Evolutionary conservation across 2,797 vertebrate species (phyloP).

Genomic region (Ceryle rudis): DNA sequence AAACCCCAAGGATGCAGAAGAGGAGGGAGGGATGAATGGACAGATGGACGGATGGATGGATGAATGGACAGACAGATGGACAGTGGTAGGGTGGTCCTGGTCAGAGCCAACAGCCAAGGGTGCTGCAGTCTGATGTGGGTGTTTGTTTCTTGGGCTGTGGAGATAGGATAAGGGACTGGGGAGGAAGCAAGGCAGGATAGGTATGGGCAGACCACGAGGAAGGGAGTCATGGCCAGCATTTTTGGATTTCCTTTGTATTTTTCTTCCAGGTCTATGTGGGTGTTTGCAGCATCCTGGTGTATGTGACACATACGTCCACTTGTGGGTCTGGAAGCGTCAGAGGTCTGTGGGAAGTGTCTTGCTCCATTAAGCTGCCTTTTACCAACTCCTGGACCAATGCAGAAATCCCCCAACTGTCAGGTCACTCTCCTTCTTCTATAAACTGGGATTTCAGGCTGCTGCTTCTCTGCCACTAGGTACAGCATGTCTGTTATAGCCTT

Average conservation of each 20-base stretch:
- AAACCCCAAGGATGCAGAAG: not conserved
- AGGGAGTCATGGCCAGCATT: not conserved
- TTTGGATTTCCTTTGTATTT: not conserved
- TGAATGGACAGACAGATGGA: too few relatives aligned
- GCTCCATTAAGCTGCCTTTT: not conserved
- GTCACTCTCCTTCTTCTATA: not conserved
- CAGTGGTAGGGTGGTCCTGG: fast-evolving
- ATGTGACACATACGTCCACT: not conserved
- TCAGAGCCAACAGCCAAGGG: not conserved
- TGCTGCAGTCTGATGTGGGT: fast-evolving
- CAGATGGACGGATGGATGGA: too few relatives aligned
- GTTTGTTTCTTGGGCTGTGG: not conserved
- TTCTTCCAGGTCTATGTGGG: not conserved
- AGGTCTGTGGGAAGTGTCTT: not conserved
- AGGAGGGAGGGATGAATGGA: not conserved
- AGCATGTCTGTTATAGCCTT: not conserved
- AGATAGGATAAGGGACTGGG: fast-evolving
- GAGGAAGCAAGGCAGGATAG: not conserved
- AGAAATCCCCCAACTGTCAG: not conserved
- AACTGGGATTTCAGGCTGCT: not conserved
- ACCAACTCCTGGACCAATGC: not conserved
- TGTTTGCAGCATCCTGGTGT: not conserved
- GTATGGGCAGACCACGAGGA: fast-evolving
- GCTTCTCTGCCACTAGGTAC: not conserved
- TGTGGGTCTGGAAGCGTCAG: not conserved